Evolutionary conservation across 2,888 invertebrate genomes (phyloP).

Genomic region (Chrysotoxum bicinctum): DNA sequence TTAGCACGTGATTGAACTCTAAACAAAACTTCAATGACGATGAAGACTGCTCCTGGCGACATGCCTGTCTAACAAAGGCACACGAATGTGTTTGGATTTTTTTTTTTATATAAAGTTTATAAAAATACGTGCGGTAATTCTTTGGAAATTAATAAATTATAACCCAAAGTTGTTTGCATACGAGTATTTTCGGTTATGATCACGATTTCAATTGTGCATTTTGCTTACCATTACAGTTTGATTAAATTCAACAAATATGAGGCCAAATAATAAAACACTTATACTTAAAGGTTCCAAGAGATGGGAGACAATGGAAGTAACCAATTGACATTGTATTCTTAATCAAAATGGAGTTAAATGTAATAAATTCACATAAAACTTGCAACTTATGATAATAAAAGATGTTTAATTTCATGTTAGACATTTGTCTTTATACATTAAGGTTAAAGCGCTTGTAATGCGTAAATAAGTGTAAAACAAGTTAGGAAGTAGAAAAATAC

Average conservation of each 20-base stretch:
- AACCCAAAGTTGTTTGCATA: not conserved
- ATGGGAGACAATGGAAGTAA: not conserved
- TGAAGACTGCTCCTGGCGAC: not conserved
- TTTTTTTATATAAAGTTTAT: not conserved
- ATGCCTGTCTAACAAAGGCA: constrained; percentile 2
- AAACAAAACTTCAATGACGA: not conserved
- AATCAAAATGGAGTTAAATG: not conserved
- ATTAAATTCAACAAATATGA: not conserved
- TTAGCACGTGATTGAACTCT: constrained; percentile 13
- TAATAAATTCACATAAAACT: not conserved
- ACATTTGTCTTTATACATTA: too few species aligned
- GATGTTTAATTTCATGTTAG: too few species aligned
- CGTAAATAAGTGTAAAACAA: too few species aligned
- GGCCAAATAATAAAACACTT: not conserved
- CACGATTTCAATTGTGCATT: not conserved
- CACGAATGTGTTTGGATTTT: not conserved
- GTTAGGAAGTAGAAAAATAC: too few species aligned
- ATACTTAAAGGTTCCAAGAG: not conserved
- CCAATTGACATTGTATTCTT: not conserved
- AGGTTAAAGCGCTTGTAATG: too few species aligned
- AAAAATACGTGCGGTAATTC: constrained; percentile 1
- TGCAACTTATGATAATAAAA: too few species aligned
- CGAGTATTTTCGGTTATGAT: not conserved
- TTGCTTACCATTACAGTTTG: not conserved
- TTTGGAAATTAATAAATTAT: constrained; percentile 8